Percentiles rank a stretch among this genome's conserved stretches.
Evolutionary conservation across 2,888 invertebrate species (phyloP).

Genomic region (Micropterix aruncella): DNA sequence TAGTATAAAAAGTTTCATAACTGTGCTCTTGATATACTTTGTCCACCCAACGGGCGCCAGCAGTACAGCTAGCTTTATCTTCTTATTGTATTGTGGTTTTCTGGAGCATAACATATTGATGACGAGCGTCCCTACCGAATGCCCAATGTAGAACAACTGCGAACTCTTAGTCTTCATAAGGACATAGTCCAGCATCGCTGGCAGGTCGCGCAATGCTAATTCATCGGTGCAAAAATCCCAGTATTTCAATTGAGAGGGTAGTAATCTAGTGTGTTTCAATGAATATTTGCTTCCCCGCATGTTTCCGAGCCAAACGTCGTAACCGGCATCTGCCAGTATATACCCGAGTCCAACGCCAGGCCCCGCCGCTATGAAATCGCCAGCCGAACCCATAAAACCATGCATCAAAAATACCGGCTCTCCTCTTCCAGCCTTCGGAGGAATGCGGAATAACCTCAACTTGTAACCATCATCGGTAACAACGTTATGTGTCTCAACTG

Average conservation of each 20-base stretch:
- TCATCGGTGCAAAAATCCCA: slow-evolving; percentile 62
- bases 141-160: slow-evolving; percentile 54
- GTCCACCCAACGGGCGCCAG: slow-evolving; percentile 46
- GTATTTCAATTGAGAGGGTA: slow-evolving; percentile 22
- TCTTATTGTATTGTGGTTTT: slow-evolving; percentile 42
- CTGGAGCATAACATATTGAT: slow-evolving; percentile 46
- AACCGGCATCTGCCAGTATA: slow-evolving; percentile 41
- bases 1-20: slow-evolving; percentile 21
- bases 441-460: slow-evolving; percentile 57
- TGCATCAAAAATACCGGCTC: slow-evolving; percentile 58
- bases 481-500: too few species aligned
- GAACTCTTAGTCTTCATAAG: slow-evolving; percentile 31
- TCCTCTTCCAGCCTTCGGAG: slow-evolving; percentile 18
- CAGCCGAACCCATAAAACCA: slow-evolving; percentile 58
- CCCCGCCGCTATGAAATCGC: slow-evolving; percentile 57
- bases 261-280: slow-evolving; percentile 26
- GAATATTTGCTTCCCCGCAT: slow-evolving; percentile 55
- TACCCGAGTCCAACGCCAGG: slow-evolving; percentile 45
- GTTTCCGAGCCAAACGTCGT: slow-evolving; percentile 66
- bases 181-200: slow-evolving; percentile 57
- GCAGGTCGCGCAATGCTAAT: slow-evolving; percentile 57
- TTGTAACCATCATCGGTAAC: too few species aligned
- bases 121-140: slow-evolving; percentile 54
- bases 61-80: slow-evolving; percentile 40
- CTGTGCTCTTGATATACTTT: slow-evolving; percentile 26